Base-by-base conservation (phyloP, 2,113 vertebrate species). In the Halcyon malimbica region DNA sequence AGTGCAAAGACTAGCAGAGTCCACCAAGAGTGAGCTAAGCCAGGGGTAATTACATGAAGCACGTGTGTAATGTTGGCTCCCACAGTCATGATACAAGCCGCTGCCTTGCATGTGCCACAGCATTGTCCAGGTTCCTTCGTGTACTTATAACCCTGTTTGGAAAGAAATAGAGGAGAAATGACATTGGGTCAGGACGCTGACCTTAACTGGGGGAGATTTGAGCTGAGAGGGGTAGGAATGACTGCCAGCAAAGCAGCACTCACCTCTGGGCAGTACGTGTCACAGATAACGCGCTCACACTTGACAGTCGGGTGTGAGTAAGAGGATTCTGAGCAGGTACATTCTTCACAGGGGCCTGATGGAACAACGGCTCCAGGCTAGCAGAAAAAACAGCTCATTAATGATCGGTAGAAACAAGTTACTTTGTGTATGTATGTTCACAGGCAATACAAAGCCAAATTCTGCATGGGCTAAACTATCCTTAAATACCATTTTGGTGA, bases 131-230 rank as follows among this genome's bases (percentile, higher is more conserved):
- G 14, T 59, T 8, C 53, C 20, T 18, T 37, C 46, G 75, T 96
- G 14, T 98, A 98, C 69, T 86, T 33, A 11, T 71, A 97, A 69
- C 98, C 98, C 98, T 98, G 94, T 13, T 94, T 85, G n/a, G 83
- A 94, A 92, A 83, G 91, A 84, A 94, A 83, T 2, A 54, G 33
- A 83, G 35, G 88, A 17, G 33, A 28, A 59, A 46, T 44, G 16
- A 42, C 33, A 33, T 80, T 79, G 48, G 53, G n/a, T 70, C 13
- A 71, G 31, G 29, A 62, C 31, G n/a, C 10, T 48, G 76, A 14
- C 16, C 21, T 71, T 42, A 51, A 31, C 7, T 24, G 12, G 33
- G 35, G 44, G 24, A 16, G 68, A 41, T 41, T 76, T 2, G 8
- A 70, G 35, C n/a, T 48, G 35, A 33, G n/a, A 5, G 20, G 35